phyloP scores from a whole-genome alignment of 2,888 invertebrate genomes.

The Scaptomyza parva region DNA sequence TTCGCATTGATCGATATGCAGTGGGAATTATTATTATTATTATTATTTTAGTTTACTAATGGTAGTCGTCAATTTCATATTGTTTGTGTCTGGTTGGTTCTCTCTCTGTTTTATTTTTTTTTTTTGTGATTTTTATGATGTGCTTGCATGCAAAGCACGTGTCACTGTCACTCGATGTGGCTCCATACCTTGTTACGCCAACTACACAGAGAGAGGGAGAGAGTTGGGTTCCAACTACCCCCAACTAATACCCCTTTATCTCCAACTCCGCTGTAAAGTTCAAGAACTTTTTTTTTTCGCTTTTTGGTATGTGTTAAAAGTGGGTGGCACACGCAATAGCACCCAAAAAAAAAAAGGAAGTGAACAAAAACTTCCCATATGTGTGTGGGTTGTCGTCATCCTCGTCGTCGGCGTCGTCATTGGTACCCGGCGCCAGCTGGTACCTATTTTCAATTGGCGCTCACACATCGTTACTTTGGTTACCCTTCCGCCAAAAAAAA shows the following conservation, averaged over 20 bases:
- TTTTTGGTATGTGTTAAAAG: constrained; percentile 69
- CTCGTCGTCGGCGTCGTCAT: constrained; percentile 8
- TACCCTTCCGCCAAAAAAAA: constrained; percentile 27
- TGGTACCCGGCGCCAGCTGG: constrained; percentile 55
- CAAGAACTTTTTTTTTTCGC: constrained; percentile 66
- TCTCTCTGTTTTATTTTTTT: neutral
- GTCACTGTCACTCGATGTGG: constrained; percentile 74
- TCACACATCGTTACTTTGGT: constrained; percentile 75
- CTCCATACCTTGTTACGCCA: constrained; percentile 42
- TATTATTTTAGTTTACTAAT: constrained; percentile 4
- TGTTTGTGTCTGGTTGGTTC: constrained; percentile 49
- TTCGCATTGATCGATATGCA: constrained; percentile 56
- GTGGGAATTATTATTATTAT: constrained; percentile 5
- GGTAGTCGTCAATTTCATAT: constrained; percentile 53
- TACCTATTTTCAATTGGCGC: constrained; percentile 72
- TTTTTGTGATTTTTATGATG: constrained; percentile 69
- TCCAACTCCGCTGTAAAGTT: constrained; percentile 58
- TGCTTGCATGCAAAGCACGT: constrained; percentile 80
- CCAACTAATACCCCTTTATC: neutral
- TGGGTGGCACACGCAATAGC: constrained; percentile 75
- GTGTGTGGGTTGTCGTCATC: constrained; percentile 38
- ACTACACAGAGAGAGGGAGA: no score
- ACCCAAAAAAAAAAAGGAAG: constrained; percentile 1
- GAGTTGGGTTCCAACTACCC: neutral
- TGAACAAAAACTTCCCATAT: constrained; percentile 19